phyloP scores from a whole-genome alignment of 2,113 vertebrate genomes.

The Ellobius talpinus region DNA sequence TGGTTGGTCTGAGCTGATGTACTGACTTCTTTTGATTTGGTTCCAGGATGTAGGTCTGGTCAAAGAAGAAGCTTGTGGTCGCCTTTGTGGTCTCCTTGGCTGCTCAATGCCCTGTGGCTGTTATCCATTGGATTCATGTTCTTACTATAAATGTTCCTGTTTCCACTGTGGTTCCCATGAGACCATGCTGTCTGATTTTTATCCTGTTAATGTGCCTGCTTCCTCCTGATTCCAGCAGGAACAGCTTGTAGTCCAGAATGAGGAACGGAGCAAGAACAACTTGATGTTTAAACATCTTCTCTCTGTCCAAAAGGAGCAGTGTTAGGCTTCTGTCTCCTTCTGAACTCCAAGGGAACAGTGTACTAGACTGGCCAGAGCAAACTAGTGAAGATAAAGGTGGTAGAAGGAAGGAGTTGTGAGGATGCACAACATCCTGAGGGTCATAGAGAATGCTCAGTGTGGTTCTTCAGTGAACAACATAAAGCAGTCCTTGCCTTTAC shows the following conservation, averaged over 20 bases:
- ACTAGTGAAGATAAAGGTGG: neutral
- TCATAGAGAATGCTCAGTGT: rapidly evolving
- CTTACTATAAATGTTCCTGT: neutral
- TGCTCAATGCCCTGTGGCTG: neutral
- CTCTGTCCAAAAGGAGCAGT: neutral
- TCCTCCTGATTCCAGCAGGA: neutral
- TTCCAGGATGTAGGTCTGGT: neutral
- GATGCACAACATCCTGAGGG: neutral
- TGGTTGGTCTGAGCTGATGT: neutral
- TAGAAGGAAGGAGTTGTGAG: too few relatives aligned
- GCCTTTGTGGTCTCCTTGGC: neutral
- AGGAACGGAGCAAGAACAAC: constrained; percentile 12
- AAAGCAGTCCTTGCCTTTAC: neutral
- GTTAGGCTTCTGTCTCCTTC: neutral
- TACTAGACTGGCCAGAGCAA: neutral
- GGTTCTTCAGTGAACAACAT: neutral
- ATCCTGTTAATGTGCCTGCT: neutral
- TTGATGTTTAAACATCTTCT: constrained; percentile 16
- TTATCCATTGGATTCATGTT: neutral
- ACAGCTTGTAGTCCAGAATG: neutral
- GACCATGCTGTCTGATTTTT: neutral
- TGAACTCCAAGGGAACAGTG: neutral
- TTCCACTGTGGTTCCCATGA: neutral
- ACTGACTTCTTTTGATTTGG: neutral
- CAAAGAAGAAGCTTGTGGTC: neutral